Conservation (phyloP, 2,113 vertebrate species). For the Micromys minutus region DNA sequence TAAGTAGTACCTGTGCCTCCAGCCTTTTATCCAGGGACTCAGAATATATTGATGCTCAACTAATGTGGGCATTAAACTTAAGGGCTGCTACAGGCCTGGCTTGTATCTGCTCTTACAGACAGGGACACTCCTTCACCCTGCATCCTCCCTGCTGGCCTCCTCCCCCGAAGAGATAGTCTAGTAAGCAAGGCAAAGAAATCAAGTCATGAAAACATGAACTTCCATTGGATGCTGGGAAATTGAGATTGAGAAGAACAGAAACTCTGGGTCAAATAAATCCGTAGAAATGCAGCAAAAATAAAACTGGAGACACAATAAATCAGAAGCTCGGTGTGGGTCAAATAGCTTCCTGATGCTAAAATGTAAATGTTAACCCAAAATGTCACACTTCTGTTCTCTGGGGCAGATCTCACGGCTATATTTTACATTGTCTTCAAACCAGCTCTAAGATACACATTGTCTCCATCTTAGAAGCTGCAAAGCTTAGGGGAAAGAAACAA, state of each 20-base stretch:
- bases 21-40: neutral
- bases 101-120: neutral
- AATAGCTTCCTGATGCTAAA: constrained; percentile 38
- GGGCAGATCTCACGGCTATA: neutral
- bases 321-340: constrained; percentile 28
- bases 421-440: constrained; percentile 22
- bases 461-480: neutral
- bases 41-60: neutral
- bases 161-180: constrained; percentile 7
- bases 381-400: neutral
- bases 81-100: neutral
- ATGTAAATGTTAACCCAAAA: constrained; percentile 46
- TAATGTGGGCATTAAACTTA: neutral
- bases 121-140: neutral
- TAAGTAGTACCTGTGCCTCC: neutral
- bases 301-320: constrained; percentile 4
- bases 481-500: neutral
- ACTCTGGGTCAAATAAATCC: constrained; percentile 29
- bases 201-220: constrained; percentile 13
- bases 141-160: neutral
- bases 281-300: neutral
- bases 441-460: neutral
- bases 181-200: constrained; percentile 35
- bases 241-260: neutral
- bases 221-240: neutral